phyloP scores from a whole-genome alignment of 2,888 invertebrate species.

The Panopea generosa region DNA sequence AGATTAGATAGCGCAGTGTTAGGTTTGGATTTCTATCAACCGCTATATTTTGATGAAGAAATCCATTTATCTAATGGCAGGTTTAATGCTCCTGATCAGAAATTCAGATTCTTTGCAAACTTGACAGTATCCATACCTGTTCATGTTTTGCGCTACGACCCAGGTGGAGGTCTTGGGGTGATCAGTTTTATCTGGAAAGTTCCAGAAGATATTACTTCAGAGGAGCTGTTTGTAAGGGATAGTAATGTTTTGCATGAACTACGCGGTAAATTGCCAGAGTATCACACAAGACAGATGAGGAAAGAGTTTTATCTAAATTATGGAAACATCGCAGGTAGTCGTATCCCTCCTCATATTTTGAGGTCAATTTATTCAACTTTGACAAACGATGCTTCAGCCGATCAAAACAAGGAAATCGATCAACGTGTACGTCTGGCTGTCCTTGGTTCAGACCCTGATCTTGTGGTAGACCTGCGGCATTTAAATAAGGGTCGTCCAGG shows the following conservation, averaged over 20 bases:
- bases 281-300: slow-evolving; percentile 36
- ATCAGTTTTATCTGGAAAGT: slow-evolving; percentile 32
- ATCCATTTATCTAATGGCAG: not conserved
- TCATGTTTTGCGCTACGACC: slow-evolving; percentile 26
- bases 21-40: slow-evolving; percentile 1
- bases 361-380: slow-evolving; percentile 37
- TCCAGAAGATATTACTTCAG: slow-evolving; percentile 11
- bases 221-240: slow-evolving; percentile 10
- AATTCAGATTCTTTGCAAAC: slow-evolving; percentile 7
- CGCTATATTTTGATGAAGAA: slow-evolving; percentile 23
- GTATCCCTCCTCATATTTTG: slow-evolving; percentile 20
- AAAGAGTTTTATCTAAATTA: slow-evolving; percentile 14
- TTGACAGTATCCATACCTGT: slow-evolving; percentile 5
- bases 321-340: not conserved
- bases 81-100: not conserved
- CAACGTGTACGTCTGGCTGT: slow-evolving; percentile 25
- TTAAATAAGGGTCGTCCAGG: slow-evolving; percentile 39
- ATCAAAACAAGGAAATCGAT: slow-evolving; percentile 32
- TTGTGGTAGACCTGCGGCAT: slow-evolving; percentile 43
- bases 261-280: slow-evolving; percentile 23
- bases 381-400: slow-evolving; percentile 37
- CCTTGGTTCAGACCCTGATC: slow-evolving; percentile 27
- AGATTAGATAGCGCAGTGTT: not conserved
- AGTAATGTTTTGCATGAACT: slow-evolving; percentile 2
- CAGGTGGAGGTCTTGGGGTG: slow-evolving; percentile 19